phyloP scores from a whole-genome alignment of 1,140 invertebrate genomes.

The Eubasilissa regina region DNA sequence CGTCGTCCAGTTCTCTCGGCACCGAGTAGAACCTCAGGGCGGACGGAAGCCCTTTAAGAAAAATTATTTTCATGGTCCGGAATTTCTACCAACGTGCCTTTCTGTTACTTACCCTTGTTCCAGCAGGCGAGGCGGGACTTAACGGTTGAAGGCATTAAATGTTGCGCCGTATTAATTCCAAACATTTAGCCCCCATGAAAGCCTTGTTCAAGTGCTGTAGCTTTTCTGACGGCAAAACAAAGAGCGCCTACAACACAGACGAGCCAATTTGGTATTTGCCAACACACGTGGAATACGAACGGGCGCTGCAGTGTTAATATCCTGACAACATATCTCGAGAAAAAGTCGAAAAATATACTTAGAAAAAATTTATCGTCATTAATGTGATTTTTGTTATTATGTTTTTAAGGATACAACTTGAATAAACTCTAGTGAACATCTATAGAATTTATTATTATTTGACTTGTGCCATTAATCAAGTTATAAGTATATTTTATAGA shows the following conservation, averaged over 20 bases:
- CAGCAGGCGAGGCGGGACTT: neutral
- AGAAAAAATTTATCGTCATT: too few species aligned
- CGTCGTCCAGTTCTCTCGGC: too few species aligned
- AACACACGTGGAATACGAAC: conserved; percentile 39
- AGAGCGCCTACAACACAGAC: neutral
- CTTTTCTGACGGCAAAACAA: conserved; percentile 22
- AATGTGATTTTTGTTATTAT: too few species aligned
- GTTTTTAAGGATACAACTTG: too few species aligned
- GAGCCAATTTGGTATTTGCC: conserved; percentile 15
- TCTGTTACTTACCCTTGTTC: neutral
- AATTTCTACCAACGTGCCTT: neutral
- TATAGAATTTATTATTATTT: too few species aligned
- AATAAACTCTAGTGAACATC: too few species aligned
- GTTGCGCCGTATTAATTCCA: conserved; percentile 51
- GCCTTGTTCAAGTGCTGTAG: conserved; percentile 44
- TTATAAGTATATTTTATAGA: too few species aligned
- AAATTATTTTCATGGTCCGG: neutral
- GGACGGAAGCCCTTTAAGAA: too few species aligned
- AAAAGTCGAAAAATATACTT: too few species aligned
- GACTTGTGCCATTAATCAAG: too few species aligned
- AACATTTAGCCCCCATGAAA: conserved; percentile 51
- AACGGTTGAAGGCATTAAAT: conserved; percentile 24
- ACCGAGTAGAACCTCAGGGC: too few species aligned
- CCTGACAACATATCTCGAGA: too few species aligned
- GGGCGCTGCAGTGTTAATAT: neutral